Percentiles rank a stretch among this genome's conserved stretches.
These are phyloP conservation scores for Trissolcus japonicus DNA, from an alignment of 2,888 invertebrate genomes.

Conservation along the genomic window DNA sequence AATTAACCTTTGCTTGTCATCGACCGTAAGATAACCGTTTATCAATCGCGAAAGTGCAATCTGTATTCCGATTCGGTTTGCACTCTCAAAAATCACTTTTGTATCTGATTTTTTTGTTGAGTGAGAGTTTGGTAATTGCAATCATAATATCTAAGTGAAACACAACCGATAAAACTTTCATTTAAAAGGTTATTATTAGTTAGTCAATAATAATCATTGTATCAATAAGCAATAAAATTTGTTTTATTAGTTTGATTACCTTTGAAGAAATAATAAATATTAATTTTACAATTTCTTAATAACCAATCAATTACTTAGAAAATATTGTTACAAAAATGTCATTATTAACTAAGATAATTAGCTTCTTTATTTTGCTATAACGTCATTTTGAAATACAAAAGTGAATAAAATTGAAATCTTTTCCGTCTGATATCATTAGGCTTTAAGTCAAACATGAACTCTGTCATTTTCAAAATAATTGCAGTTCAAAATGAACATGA, in stretches of 20 bases:
- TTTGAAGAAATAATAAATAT: not conserved
- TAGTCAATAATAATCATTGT: not conserved
- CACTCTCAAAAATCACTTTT: slow-evolving; percentile 28
- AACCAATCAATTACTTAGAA: not conserved
- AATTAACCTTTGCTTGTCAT: slow-evolving; percentile 55
- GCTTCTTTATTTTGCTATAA: too few species aligned
- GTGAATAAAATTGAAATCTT: not conserved
- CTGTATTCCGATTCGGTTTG: slow-evolving; percentile 37
- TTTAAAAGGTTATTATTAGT: not conserved
- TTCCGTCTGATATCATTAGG: not conserved
- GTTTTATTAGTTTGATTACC: not conserved
- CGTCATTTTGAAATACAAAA: too few species aligned
- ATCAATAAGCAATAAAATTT: not conserved
- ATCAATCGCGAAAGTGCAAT: slow-evolving; percentile 54
- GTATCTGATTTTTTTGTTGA: not conserved
- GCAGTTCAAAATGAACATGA: too few species aligned
- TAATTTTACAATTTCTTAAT: not conserved
- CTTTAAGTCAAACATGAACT: too few species aligned
- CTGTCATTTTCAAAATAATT: too few species aligned
- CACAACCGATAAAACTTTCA: slow-evolving; percentile 1
- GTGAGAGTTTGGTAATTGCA: not conserved
- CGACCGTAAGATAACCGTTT: slow-evolving; percentile 47
- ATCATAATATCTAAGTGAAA: not conserved
- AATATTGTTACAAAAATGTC: not conserved
- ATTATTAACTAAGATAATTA: too few species aligned